Evolutionary conservation across 2,797 vertebrate genomes (phyloP).

Genomic region (Brachyalestes nurse): DNA sequence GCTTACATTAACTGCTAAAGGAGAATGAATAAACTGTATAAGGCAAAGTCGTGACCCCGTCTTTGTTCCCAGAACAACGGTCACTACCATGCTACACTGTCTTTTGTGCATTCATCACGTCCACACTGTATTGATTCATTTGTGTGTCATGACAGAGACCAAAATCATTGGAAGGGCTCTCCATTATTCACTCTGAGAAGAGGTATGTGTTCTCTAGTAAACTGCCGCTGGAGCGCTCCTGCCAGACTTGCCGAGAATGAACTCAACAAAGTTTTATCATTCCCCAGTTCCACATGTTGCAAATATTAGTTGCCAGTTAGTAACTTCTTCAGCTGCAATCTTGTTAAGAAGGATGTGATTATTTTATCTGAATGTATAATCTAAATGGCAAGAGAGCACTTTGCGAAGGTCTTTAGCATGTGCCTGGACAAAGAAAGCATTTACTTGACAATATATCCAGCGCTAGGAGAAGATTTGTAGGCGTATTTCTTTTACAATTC

Average conservation of each 20-base stretch:
- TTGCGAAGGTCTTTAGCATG: neutral
- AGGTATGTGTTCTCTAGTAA: neutral
- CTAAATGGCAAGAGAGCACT: neutral
- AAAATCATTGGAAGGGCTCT: neutral
- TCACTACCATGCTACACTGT: neutral
- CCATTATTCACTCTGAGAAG: conserved; percentile 1
- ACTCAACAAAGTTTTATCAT: neutral
- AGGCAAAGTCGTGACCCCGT: neutral
- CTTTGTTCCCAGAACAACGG: conserved; percentile 31
- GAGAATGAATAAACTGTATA: neutral
- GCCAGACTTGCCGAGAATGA: neutral
- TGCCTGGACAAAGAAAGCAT: neutral
- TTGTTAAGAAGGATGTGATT: neutral
- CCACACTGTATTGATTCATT: conserved; percentile 1
- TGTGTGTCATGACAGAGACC: neutral
- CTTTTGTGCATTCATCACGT: conserved; percentile 9
- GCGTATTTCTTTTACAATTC: too few relatives aligned
- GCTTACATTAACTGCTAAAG: conserved; percentile 25
- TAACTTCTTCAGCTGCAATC: neutral
- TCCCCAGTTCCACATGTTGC: neutral
- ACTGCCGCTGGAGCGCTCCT: neutral
- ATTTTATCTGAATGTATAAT: neutral
- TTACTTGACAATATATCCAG: neutral
- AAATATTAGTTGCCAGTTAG: neutral
- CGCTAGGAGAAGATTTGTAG: neutral